These are phyloP conservation scores for Gallinago media DNA, from an alignment of 2,113 vertebrate species.

Conservation along the genomic window DNA sequence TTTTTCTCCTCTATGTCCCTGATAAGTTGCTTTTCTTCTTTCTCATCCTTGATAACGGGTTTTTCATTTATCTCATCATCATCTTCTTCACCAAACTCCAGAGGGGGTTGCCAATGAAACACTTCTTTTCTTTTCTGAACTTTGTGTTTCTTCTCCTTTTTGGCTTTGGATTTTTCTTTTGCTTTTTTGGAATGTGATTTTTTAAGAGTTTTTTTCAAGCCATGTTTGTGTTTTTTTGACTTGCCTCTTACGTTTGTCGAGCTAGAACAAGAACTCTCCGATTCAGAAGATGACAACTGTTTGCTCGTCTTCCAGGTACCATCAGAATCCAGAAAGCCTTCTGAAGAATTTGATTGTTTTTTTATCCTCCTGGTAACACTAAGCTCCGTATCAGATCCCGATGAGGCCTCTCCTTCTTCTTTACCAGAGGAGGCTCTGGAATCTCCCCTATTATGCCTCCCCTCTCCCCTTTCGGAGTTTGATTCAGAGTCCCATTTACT, in stretches of 20 bases:
- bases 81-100: slow-evolving; percentile 95
- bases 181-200: slow-evolving; percentile 77
- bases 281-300: slow-evolving; percentile 37
- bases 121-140: slow-evolving; percentile 88
- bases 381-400: slow-evolving; percentile 84
- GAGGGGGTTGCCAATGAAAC: slow-evolving; percentile 96
- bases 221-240: slow-evolving; percentile 83
- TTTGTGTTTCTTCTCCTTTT: slow-evolving; percentile 89
- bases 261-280: slow-evolving; percentile 60
- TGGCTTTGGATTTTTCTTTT: slow-evolving; percentile 84
- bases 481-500: slow-evolving; percentile 90
- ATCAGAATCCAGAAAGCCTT: neutral
- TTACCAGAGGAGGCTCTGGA: slow-evolving; percentile 83
- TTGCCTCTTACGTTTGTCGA: slow-evolving; percentile 71
- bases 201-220: slow-evolving; percentile 75
- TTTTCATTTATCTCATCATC: slow-evolving; percentile 77
- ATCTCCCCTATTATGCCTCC: slow-evolving; percentile 37
- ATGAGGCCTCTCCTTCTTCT: slow-evolving; percentile 94
- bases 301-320: slow-evolving; percentile 20
- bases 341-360: slow-evolving; percentile 29
- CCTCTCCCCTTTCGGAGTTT: slow-evolving; percentile 78
- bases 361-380: slow-evolving; percentile 47
- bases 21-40: slow-evolving; percentile 46
- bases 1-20: slow-evolving; percentile 37
- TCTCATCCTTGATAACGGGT: slow-evolving; percentile 28